These are phyloP conservation scores for Philotrypesis tridentata DNA, from an alignment of 1,140 invertebrate species.

Conservation along the genomic window DNA sequence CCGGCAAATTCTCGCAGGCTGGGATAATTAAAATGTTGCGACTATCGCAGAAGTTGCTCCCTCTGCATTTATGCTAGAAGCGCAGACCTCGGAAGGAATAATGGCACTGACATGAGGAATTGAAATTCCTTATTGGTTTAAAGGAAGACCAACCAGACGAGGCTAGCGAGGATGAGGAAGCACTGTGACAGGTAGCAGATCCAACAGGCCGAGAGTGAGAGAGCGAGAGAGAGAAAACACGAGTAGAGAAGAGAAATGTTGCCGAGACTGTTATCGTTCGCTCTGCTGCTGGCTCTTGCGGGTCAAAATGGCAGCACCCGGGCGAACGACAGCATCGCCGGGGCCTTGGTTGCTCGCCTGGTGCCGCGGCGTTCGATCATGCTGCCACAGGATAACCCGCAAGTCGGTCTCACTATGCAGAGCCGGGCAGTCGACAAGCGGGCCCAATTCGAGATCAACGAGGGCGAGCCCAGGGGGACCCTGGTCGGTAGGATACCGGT, in stretches of 20 bases:
- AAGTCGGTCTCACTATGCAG: constrained; percentile 81
- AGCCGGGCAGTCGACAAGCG: constrained; percentile 89
- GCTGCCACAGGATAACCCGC: constrained; percentile 63
- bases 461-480: constrained; percentile 87
- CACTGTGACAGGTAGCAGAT: constrained; percentile 66
- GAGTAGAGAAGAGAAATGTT: constrained; percentile 24
- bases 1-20: neutral
- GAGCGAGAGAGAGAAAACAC: constrained; percentile 26
- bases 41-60: neutral
- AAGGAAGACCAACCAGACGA: constrained; percentile 45
- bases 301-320: constrained; percentile 57
- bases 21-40: constrained; percentile 15
- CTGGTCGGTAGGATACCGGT: constrained; percentile 89
- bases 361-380: constrained; percentile 69
- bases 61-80: neutral
- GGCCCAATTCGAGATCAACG: constrained; percentile 87
- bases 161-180: constrained; percentile 62
- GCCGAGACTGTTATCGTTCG: constrained; percentile 51
- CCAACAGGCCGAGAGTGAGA: constrained; percentile 25
- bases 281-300: constrained; percentile 63
- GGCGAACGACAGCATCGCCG: constrained; percentile 52
- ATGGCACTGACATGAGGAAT: constrained; percentile 44
- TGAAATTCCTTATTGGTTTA: neutral
- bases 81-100: neutral
- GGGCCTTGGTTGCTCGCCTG: constrained; percentile 65